Conservation (phyloP, 1,140 invertebrate genomes). For the Brachionus sp. region DNA sequence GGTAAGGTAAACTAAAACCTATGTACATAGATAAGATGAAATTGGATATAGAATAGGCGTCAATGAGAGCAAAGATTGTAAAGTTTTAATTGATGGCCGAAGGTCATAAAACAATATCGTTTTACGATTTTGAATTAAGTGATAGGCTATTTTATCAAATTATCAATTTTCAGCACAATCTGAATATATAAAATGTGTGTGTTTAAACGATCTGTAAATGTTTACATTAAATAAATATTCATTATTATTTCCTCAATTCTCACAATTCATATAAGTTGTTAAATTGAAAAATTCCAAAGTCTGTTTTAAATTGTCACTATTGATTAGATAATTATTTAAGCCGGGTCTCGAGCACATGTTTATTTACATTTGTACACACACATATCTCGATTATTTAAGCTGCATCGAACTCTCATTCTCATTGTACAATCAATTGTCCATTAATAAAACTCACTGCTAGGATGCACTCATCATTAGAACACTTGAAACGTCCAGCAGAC, state of each 20-base stretch:
- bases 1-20: background rate
- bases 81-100: constrained; percentile 16
- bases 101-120: constrained; percentile 6
- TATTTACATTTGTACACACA: background rate
- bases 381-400: constrained; percentile 17
- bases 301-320: constrained; percentile 36
- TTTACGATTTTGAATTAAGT: background rate
- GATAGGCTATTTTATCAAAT: constrained; percentile 35
- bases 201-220: constrained; percentile 28
- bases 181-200: background rate
- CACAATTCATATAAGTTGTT: constrained; percentile 14
- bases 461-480: background rate
- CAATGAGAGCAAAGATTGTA: background rate
- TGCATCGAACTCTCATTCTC: background rate
- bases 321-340: constrained; percentile 14
- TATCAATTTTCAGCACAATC: constrained; percentile 12
- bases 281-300: background rate
- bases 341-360: background rate
- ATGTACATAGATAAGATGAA: background rate
- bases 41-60: background rate
- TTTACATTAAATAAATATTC: background rate
- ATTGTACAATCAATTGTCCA: constrained; percentile 30
- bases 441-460: background rate
- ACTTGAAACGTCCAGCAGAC: background rate
- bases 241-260: constrained; percentile 27